Evolutionary conservation across 2,888 invertebrate species (phyloP), one percentile per base, ranked within the genome.

Genomic region (Agrochola lota): DNA sequence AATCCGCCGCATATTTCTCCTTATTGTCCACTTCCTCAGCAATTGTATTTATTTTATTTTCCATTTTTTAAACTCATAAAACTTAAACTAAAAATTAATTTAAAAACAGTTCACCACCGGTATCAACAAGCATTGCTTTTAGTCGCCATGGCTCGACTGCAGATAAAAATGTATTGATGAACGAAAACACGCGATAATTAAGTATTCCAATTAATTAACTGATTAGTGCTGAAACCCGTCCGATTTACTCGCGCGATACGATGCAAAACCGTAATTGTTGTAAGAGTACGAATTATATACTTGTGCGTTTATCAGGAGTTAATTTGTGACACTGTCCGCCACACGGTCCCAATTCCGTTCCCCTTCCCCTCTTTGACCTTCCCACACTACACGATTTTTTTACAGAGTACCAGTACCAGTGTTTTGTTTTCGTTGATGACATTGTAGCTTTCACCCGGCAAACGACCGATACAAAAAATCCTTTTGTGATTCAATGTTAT

Each of bases 51-150:
- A 93, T 87, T 87, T 89, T 91, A 57, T 83, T 82, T 78, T 87
- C 89, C 91, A 92, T 94, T 88, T 83, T 83, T 9, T 26, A 3
- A 26, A 68, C 23, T 78, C 66, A 55, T 43, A 59, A 52, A 76
- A 74, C 46, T 43, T n/a, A 67, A 62, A 77, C 35, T 69, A 62
- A 77, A 35, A 52, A 35, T n/a, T n/a, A 11, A 75, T 67, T 66
- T n/a, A n/a, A 63, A 63, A 71, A 72, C 52, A 46, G 35, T 66
- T 78, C 78, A 63, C 64, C 26, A 80, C 64, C 60, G 23, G 23
- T 77, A 83, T 73, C 67, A 95, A 97, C 96, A 59, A 97, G 82
- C 77, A 83, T 84, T 78, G 81, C 67, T 79, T 76, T 74, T 74
- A 70, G 64, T 70, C n/a, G 85, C 64, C 76, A 59, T 62, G 46